phyloP scores from a whole-genome alignment of 2,888 invertebrate species.

The Agonopterix alstromeriana region DNA sequence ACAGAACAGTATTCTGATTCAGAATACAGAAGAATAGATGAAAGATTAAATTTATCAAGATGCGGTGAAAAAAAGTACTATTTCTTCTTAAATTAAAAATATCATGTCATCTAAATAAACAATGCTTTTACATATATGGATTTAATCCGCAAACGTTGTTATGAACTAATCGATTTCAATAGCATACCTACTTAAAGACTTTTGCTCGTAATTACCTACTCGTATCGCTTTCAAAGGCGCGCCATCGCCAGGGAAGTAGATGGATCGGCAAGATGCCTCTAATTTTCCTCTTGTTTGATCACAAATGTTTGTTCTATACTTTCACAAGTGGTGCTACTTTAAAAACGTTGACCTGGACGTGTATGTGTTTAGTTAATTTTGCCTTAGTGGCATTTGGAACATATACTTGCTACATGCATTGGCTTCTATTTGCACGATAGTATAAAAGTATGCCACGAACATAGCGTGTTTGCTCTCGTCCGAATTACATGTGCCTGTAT shows the following conservation, averaged over 20 bases:
- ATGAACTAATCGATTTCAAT: no score
- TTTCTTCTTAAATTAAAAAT: no score
- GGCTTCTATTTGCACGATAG: slow-evolving; percentile 41
- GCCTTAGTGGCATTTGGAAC: slow-evolving; percentile 30
- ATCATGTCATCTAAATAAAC: no score
- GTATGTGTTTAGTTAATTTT: slow-evolving; percentile 55
- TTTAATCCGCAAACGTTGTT: no score
- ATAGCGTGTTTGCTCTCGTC: slow-evolving; percentile 43
- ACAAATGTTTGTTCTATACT: slow-evolving; percentile 64
- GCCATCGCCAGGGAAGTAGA: not conserved
- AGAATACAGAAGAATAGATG: no score
- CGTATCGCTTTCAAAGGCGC: no score
- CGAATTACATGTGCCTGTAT: slow-evolving; percentile 26
- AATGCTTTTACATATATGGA: no score
- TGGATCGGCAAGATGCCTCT: slow-evolving; percentile 23
- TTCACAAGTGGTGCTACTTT: slow-evolving; percentile 68
- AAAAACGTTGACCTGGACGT: slow-evolving; percentile 65
- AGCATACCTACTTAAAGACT: not conserved
- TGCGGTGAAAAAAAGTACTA: no score
- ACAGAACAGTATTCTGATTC: no score
- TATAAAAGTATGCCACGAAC: slow-evolving; percentile 51
- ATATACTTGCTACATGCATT: slow-evolving; percentile 19
- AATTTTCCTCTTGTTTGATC: slow-evolving; percentile 58
- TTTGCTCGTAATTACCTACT: no score
- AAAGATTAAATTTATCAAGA: no score